Conservation (phyloP, 1,140 invertebrate species). For the Idris sp. region DNA sequence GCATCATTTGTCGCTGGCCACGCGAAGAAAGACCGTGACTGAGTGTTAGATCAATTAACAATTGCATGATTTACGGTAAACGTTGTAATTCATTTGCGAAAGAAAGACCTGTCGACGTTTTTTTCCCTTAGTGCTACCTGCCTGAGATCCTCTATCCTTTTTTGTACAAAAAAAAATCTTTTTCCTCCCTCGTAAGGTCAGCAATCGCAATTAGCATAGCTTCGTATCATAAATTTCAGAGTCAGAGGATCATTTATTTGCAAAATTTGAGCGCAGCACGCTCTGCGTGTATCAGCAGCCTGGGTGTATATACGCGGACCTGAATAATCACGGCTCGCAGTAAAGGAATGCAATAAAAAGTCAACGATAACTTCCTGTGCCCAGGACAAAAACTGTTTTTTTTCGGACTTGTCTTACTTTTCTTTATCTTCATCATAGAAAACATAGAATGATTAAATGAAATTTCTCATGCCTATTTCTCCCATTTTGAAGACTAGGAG, state of each 20-base stretch:
- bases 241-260: slow-evolving; percentile 62
- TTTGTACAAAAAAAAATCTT: too few relatives aligned
- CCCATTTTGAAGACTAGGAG: too few relatives aligned
- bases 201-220: slow-evolving; percentile 63
- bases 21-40: slow-evolving; percentile 53
- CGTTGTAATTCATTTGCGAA: slow-evolving; percentile 56
- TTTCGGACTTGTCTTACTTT: too few relatives aligned
- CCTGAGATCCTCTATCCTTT: too few relatives aligned
- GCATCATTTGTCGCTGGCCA: slow-evolving; percentile 54
- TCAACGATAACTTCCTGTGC: slow-evolving; percentile 31
- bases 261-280: slow-evolving; percentile 56
- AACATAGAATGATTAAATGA: too few relatives aligned
- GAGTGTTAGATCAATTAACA: slow-evolving; percentile 62
- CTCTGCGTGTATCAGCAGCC: slow-evolving; percentile 54
- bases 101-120: slow-evolving; percentile 31
- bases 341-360: slow-evolving; percentile 59
- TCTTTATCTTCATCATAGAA: too few relatives aligned
- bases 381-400: slow-evolving; percentile 54
- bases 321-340: slow-evolving; percentile 45
- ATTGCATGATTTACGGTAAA: slow-evolving; percentile 60
- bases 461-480: too few relatives aligned
- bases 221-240: slow-evolving; percentile 62
- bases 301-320: slow-evolving; percentile 20
- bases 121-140: too few relatives aligned
- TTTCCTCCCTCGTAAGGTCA: slow-evolving; percentile 54